Percentiles rank a stretch among this genome's conserved stretches.
Conservation (phyloP, 2,888 invertebrate species). For the Pachymerium ferrugineum region DNA sequence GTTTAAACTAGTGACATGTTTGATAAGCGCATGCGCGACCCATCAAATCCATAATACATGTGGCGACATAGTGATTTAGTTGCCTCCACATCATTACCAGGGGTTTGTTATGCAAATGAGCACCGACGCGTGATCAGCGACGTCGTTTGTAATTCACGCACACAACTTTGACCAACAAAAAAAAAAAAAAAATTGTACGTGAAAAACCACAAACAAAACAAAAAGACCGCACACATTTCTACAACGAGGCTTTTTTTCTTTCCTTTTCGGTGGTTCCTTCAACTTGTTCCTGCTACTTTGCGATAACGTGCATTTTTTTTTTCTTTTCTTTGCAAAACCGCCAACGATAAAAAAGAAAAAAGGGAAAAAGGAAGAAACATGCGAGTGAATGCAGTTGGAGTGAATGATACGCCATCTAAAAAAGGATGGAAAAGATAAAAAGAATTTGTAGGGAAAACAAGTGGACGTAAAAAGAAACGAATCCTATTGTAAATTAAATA, state of each 20-base stretch:
- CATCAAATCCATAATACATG: conserved; percentile 9
- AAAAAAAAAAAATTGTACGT: neutral
- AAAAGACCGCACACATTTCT: neutral
- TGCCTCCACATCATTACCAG: conserved; percentile 24
- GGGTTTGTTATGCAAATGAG: conserved; percentile 21
- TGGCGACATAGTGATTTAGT: conserved; percentile 19
- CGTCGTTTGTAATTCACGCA: conserved; percentile 23
- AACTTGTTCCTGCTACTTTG: neutral
- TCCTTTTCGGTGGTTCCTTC: neutral
- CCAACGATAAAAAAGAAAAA: neutral
- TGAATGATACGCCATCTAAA: neutral
- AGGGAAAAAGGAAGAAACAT: neutral
- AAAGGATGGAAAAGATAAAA: neutral
- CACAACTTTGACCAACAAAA: neutral
- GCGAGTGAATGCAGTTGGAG: neutral
- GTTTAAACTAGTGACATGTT: neutral
- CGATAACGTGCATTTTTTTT: neutral
- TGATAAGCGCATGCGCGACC: conserved; percentile 11
- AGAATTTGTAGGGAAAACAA: too few relatives aligned
- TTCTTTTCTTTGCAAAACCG: neutral
- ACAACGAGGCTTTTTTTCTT: neutral
- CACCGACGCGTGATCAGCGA: too few relatives aligned
- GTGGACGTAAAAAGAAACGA: neutral
- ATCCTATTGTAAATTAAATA: too few relatives aligned
- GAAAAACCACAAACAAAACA: neutral